A percentile compares a stretch with the other conserved stretches of the same genome.
Evolutionary conservation across 2,888 invertebrate genomes (phyloP).

Genomic region (Masnerella sp.): DNA sequence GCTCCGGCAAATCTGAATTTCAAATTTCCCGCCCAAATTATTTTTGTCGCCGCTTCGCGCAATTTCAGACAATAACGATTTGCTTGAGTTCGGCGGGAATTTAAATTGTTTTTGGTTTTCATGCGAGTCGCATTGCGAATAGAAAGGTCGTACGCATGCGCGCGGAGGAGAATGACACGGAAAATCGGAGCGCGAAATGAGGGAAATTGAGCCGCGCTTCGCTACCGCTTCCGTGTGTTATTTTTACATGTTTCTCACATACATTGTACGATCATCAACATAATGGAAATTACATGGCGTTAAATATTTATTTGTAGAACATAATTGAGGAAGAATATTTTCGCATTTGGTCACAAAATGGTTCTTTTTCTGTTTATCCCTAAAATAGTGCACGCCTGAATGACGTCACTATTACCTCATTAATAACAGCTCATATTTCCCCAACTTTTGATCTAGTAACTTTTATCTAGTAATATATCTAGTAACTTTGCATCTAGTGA

Average conservation of each 20-base stretch:
- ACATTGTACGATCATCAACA: conserved; percentile 15
- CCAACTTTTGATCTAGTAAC: too few species aligned
- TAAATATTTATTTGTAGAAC: conserved; percentile 36
- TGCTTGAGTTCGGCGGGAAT: background rate
- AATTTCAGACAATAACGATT: too few species aligned
- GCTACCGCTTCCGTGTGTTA: conserved; percentile 43
- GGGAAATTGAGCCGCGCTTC: conserved; percentile 35
- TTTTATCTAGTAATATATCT: too few species aligned
- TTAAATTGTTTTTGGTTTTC: background rate
- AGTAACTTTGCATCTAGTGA: too few species aligned
- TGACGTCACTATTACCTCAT: too few species aligned
- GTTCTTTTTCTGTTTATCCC: too few species aligned
- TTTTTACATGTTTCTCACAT: conserved; percentile 38
- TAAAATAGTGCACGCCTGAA: too few species aligned
- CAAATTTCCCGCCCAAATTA: conserved; percentile 2
- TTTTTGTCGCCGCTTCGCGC: background rate
- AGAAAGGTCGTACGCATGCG: conserved; percentile 28
- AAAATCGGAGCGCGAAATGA: conserved; percentile 45
- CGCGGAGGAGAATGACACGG: conserved; percentile 27
- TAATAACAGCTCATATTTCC: too few species aligned
- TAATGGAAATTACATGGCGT: conserved; percentile 37
- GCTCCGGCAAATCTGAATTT: background rate
- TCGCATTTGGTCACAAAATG: conserved; percentile 25
- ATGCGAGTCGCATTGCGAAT: conserved; percentile 1
- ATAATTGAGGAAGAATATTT: conserved; percentile 29